Evolutionary conservation across 1,140 invertebrate species (phyloP).

Genomic region (Pseudomyrmex gracilis): DNA sequence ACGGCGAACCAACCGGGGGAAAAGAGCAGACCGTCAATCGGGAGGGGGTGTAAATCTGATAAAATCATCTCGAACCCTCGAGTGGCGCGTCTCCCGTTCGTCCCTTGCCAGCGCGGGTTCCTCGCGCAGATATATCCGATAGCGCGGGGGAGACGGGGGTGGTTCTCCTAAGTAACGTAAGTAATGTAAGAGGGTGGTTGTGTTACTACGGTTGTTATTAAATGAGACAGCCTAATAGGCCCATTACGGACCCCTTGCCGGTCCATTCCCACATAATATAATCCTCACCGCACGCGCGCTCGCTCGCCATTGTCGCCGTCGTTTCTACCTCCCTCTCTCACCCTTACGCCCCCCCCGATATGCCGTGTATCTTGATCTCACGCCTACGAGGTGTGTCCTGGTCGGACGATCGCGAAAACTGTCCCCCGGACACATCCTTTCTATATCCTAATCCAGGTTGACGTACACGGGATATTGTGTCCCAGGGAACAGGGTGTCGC

Average conservation of each 20-base stretch:
- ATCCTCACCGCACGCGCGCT: conserved; percentile 81
- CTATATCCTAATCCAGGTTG: conserved; percentile 18
- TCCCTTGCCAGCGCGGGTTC: conserved; percentile 67
- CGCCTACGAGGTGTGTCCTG: conserved; percentile 39
- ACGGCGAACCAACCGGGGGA: conserved; percentile 3
- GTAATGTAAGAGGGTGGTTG: conserved; percentile 83
- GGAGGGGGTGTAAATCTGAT: conserved; percentile 83
- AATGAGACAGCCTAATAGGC: conserved; percentile 86
- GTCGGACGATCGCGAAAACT: conserved; percentile 57
- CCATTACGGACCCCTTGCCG: conserved; percentile 83
- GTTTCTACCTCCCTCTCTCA: conserved; percentile 34
- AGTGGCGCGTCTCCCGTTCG: conserved; percentile 47
- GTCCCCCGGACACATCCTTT: conserved; percentile 1
- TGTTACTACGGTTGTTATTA: conserved; percentile 85
- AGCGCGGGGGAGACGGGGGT: conserved; percentile 37
- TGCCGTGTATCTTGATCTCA: conserved; percentile 73
- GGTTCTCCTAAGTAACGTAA: conserved; percentile 79
- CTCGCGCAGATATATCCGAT: conserved; percentile 77
- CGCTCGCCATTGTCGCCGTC: conserved; percentile 37
- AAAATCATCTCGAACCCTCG: conserved; percentile 84
- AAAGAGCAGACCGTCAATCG: conserved; percentile 65
- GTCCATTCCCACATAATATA: conserved; percentile 85
- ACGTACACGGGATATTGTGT: conserved; percentile 34
- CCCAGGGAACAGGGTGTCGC: conserved; percentile 1
- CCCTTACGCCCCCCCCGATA: conserved; percentile 71